Evolutionary conservation across 2,797 vertebrate species (phyloP), one percentile per base, ranked within the genome.

Genomic region (Lutra lutra): DNA sequence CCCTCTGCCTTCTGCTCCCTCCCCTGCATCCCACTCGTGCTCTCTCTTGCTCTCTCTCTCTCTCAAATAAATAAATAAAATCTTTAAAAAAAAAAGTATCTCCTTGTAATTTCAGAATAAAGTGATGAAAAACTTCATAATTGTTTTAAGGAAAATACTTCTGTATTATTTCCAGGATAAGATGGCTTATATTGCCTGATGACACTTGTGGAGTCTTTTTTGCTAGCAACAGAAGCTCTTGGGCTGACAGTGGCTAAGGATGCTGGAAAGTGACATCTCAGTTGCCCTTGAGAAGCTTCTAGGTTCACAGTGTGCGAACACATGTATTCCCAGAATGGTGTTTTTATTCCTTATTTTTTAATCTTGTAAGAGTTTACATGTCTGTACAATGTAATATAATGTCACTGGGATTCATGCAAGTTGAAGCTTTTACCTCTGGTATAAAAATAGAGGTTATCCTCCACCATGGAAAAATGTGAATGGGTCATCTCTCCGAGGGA

Each of bases 401-500:
- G 78, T 58, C 88, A 73, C 43, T 38, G 12, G 58, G 51, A 94
- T 77, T 93, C 86, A 43, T 60, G 58, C 25, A 93, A 60, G 66
- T 56, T 46, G 89, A 86, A 80, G 38, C 12, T 87, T 85, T 79
- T 86, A 77, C 21, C 72, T 70, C 58, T 48, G 38, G 12, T 66
- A 43, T 90, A 78, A 86, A 96, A 94, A 93, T 23, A 89, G 75
- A 96, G 25, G 54, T 93, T 89, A 86, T 94, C 54, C 43, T 35
- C 40, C 75, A 72, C n/a, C 21, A 2, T 43, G 58, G 66, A 68
- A 66, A 84, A 72, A 27, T 21, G 29, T 9, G 62, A 83, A 35
- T 0, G 0, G 40, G 58, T 23, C 48, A 27, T 46, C 27, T 56
- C 9, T 80, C 38, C 20, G 32, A 62, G 12, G 56, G 21, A 58